Base-by-base conservation (phyloP, 2,113 vertebrate genomes). In the Donacobius atricapilla region DNA sequence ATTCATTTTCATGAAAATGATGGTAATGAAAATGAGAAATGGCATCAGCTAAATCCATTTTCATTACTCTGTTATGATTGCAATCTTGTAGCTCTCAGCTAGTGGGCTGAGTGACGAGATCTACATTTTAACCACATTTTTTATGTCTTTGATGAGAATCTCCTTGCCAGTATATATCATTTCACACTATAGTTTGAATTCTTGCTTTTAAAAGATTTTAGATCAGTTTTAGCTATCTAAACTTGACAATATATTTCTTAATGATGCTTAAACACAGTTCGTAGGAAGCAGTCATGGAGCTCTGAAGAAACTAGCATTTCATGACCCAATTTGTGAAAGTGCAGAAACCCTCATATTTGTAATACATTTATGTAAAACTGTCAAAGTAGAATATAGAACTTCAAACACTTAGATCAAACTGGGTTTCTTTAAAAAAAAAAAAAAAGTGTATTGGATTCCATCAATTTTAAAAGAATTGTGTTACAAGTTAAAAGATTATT, bases 1-100 rank as follows among this genome's bases (percentile, higher is more conserved):
- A 96, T 87, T 70, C 53, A 77, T 91, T 94, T 70, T 94, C 57
- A 87, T 79, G 73, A 96, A 96, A 96, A 91, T 84, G 69, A 93
- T 45, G 51, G 87, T 76, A 95, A 96, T 94, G 91, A 96, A 96
- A 96, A 97, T 94, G 91, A 96, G 84, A 94, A 95, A 96, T 93
- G 78, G 57, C 87, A 90, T 85, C 77, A 85, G 33, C 50, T 96
- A 90, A 90, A 96, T 94, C 94, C 61, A 89, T 95, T 96, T 94
- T 94, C 87, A 91, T 96, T 96, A 91, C 40, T 58, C 21, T 91
- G 89, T 91, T 94, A 93, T 96, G 91, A 90, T 53, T 94, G 78
- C 63, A 97, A 85, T 96, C 84, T 95, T 93, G 93, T 85, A 85
- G 61, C 70, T 82, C 57, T 96, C 89, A 87, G 73, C 76, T 56